A percentile compares a stretch with the other conserved stretches of the same genome.
phyloP scores from a whole-genome alignment of 1,140 invertebrate genomes.

The Nasonia giraulti region DNA sequence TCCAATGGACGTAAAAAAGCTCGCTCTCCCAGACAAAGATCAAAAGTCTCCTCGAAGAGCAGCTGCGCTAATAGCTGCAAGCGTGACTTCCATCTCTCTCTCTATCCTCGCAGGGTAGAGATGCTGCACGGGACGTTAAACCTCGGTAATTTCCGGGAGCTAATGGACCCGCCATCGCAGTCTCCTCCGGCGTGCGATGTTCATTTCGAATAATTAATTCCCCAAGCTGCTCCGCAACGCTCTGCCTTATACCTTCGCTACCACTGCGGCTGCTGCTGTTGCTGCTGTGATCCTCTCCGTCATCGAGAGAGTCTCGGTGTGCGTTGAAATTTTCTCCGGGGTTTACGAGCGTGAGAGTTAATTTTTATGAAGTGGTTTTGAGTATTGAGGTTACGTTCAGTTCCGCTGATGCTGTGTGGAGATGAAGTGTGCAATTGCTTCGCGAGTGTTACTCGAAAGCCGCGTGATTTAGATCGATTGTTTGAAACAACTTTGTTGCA shows the following conservation, averaged over 20 bases:
- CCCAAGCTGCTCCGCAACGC: constrained; percentile 19
- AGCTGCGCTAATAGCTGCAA: constrained; percentile 17
- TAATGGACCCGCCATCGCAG: constrained; percentile 67
- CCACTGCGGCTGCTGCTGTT: too few relatives aligned
- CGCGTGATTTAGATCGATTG: too few relatives aligned
- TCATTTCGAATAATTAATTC: constrained; percentile 73
- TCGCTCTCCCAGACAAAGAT: background rate
- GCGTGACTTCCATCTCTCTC: constrained; percentile 29
- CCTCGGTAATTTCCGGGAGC: constrained; percentile 71
- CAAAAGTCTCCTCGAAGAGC: constrained; percentile 21
- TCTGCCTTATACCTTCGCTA: background rate
- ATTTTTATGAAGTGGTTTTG: background rate
- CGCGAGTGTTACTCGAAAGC: too few relatives aligned
- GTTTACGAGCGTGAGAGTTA: background rate
- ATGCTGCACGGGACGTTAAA: constrained; percentile 61
- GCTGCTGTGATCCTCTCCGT: background rate
- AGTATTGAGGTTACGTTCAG: too few relatives aligned
- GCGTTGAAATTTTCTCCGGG: background rate
- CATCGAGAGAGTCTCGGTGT: background rate
- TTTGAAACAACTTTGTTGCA: too few relatives aligned
- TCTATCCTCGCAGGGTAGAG: constrained; percentile 45
- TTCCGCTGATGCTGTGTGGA: too few relatives aligned
- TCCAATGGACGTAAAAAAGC: background rate
- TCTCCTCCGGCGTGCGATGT: constrained; percentile 52
- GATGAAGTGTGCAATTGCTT: background rate